phyloP scores from a whole-genome alignment of 2,113 vertebrate genomes.

The Nothocercus julius region DNA sequence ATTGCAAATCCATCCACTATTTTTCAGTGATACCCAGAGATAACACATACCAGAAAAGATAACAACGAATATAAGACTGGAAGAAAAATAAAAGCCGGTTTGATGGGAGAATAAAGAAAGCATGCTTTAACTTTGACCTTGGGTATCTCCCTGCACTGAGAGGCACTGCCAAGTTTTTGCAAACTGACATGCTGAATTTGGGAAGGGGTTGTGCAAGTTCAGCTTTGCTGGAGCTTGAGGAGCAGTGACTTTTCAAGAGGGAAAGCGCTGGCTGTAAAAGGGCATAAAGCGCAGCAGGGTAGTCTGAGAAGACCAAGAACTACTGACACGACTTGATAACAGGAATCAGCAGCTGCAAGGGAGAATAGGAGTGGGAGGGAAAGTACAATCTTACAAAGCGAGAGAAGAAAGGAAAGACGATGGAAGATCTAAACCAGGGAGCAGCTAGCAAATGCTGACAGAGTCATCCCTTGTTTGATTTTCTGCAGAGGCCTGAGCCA shows the following conservation, averaged over 20 bases:
- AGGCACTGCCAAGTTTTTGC: background rate
- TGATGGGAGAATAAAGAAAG: background rate
- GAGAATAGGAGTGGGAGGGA: background rate
- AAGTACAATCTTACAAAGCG: background rate
- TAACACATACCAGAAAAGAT: background rate
- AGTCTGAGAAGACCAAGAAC: conserved; percentile 33
- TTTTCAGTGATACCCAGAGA: background rate
- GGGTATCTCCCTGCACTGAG: background rate
- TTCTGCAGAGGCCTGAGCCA: background rate
- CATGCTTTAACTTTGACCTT: background rate
- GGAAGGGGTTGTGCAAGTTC: background rate
- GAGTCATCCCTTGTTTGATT: background rate
- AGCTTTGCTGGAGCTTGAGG: background rate
- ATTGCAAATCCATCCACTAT: background rate
- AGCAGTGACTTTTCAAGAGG: background rate
- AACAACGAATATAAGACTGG: background rate
- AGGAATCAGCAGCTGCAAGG: conserved; percentile 44
- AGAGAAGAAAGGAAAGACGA: background rate
- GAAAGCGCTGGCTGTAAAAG: background rate
- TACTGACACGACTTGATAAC: conserved; percentile 29
- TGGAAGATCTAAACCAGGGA: conserved; percentile 7
- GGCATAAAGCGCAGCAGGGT: background rate
- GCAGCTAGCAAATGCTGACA: conserved; percentile 4
- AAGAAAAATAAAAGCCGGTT: background rate
- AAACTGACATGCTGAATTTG: background rate